phyloP scores from a whole-genome alignment of 2,888 invertebrate species.

The Sylvicola cinctus region DNA sequence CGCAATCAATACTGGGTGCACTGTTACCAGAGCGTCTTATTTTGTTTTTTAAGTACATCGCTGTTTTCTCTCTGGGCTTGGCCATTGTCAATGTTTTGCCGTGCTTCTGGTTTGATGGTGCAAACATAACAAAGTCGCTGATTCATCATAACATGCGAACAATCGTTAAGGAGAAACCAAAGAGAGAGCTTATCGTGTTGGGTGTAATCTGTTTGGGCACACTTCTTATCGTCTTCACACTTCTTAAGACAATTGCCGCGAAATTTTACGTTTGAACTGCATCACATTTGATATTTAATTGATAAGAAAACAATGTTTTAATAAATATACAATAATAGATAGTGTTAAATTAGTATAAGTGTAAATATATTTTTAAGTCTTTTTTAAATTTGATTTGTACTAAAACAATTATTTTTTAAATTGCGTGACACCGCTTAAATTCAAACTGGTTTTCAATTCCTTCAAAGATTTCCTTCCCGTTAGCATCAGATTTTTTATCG shows the following conservation, averaged over 20 bases:
- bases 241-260: constrained; percentile 38
- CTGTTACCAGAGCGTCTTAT: constrained; percentile 46
- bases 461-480: constrained; percentile 47
- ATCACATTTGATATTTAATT: too few species aligned
- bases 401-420: not conserved
- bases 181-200: constrained; percentile 40
- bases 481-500: constrained; percentile 48
- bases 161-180: constrained; percentile 29
- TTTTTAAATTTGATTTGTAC: constrained; percentile 1
- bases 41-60: constrained; percentile 58
- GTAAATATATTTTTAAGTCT: constrained; percentile 7
- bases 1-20: constrained; percentile 34
- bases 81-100: constrained; percentile 82
- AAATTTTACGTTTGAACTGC: too few species aligned
- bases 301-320: too few species aligned
- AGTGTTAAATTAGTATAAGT: not conserved
- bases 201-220: constrained; percentile 55
- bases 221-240: constrained; percentile 39
- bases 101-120: constrained; percentile 84
- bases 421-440: constrained; percentile 27
- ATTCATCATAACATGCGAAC: constrained; percentile 34
- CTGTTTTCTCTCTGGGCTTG: constrained; percentile 74
- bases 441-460: constrained; percentile 41
- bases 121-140: constrained; percentile 59
- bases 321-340: too few species aligned